Evolutionary conservation across 1,140 invertebrate species (phyloP), one percentile per base, ranked within the genome.

Genomic region (Halesus radiatus): DNA sequence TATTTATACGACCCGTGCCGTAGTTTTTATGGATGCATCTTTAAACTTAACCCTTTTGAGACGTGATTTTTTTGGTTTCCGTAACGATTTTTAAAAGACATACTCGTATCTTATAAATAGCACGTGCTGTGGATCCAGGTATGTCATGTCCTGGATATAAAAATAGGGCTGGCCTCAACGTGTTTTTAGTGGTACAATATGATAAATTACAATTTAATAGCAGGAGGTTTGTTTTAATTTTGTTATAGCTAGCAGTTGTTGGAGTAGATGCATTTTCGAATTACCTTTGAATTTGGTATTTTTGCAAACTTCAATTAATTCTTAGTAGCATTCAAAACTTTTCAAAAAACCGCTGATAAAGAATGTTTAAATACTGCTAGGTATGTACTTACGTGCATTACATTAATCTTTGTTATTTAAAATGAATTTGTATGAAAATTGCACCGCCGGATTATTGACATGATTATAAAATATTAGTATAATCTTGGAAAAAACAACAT

Each of bases 81-180:
- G 32, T 68, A 68, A 68, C 64, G 15, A 66, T 45, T 68, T 32
- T 45, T 32, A 68, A 68, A 45, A 50, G 26, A 13, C 45, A n/a
- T n/a, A 29, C 2, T 2, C 26, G 2, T 29, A 32, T 3, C 10
- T 18, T 32, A 37, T 7, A 20, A 16, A 3, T n/a, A 68, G 64
- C 64, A 68, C 64, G 64, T 68, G 64, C 64, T 68, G 7, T 37
- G 29, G 7, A 37, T 32, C 64, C 26, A 60, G 18, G 18, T 22
- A 20, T 20, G 15, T 22, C 23, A 13, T 23, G 15, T 8, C 18
- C 23, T 22, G 10, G 18, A 22, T 60, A 8, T 23, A 18, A 18
- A 60, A 22, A 22, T 60, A 10, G 20, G 56, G 20, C 20, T 60
- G 3, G 56, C 23, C 23, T 7, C 56, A 60, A 60, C 6, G 7